phyloP scores from a whole-genome alignment of 2,797 vertebrate species.

The Liparis tanakae region DNA sequence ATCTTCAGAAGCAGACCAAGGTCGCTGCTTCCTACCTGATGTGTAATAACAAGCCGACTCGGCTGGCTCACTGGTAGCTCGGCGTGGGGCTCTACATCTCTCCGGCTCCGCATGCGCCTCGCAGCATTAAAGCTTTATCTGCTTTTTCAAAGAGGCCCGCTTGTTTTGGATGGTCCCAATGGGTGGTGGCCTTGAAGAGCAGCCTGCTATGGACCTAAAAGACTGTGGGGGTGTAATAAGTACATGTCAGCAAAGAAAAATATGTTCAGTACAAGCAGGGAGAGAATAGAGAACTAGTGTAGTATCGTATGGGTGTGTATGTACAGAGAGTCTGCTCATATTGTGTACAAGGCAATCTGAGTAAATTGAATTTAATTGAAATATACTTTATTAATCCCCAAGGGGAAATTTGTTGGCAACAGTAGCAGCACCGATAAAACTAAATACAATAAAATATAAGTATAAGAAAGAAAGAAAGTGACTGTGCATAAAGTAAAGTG shows the following conservation, averaged over 20 bases:
- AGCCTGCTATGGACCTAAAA: constrained; percentile 35
- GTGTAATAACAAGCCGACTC: constrained; percentile 46
- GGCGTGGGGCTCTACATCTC: constrained; percentile 28
- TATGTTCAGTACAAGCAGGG: constrained; percentile 31
- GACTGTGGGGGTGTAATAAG: constrained; percentile 39
- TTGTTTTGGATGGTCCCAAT: constrained; percentile 58
- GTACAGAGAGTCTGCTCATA: constrained; percentile 1
- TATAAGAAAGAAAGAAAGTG: too few species aligned
- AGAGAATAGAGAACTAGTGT: constrained; percentile 17
- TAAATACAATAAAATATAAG: too few species aligned
- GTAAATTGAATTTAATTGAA: too few species aligned
- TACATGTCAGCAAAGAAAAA: constrained; percentile 41
- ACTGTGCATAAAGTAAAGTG: too few species aligned
- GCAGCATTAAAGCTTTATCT: constrained; percentile 50
- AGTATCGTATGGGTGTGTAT: constrained; percentile 8
- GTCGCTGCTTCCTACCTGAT: constrained; percentile 44
- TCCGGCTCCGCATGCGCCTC: constrained; percentile 24
- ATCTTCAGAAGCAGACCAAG: constrained; percentile 51
- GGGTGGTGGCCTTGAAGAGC: constrained; percentile 42
- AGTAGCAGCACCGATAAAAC: too few species aligned
- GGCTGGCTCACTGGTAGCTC: constrained; percentile 10
- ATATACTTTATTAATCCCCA: too few species aligned
- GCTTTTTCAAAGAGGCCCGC: constrained; percentile 47
- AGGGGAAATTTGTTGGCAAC: too few species aligned
- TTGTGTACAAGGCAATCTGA: constrained; percentile 8